Evolutionary conservation across 2,113 vertebrate species (phyloP), one percentile per base, ranked within the genome.

Genomic region (Anser brachyrhynchus): DNA sequence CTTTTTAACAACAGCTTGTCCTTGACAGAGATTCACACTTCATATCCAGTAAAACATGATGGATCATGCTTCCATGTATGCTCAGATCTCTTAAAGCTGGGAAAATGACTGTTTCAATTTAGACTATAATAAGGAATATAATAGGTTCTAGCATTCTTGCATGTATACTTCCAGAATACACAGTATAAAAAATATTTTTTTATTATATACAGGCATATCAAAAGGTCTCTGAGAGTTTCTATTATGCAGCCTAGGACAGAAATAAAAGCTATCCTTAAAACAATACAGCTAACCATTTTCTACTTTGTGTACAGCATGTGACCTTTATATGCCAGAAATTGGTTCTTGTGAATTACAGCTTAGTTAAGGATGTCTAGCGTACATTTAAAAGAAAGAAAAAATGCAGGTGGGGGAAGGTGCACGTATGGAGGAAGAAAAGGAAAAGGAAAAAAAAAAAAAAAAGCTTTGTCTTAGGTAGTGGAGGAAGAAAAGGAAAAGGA

Each of bases 221-320:
- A 13, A 75, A 15, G 67, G 16, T 70, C 23, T 87, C 81, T 92
- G 28, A 52, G 57, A 84, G 5, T 58, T 94, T 77, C n/a, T 76
- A 70, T 90, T 87, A 88, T 89, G 78, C 25, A 93, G 49, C 41
- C 74, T 65, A 54, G 49, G 58, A 35, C 69, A 86, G 87, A 64
- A 31, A 74, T 57, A 62, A 81, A 85, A 92, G 37, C 35, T 75
- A 5, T 46, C 70, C 69, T 74, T 92, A 65, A 83, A 92, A 89
- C n/a, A 87, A 43, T 41, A 76, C 55, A 84, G 67, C 73, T 87
- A 93, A 89, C 17, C 73, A 51, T 97, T 94, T 97, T 91, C 72
- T 22, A 79, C 86, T 96, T 94, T 76, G 77, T 87, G 67, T 85
- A 33, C 22, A 51, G 44, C 31, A 49, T 95, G 54, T 92, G 84